Evolutionary conservation across 1,140 invertebrate genomes (phyloP), one percentile per base, ranked within the genome.

Genomic region (Melitaea cinxia): DNA sequence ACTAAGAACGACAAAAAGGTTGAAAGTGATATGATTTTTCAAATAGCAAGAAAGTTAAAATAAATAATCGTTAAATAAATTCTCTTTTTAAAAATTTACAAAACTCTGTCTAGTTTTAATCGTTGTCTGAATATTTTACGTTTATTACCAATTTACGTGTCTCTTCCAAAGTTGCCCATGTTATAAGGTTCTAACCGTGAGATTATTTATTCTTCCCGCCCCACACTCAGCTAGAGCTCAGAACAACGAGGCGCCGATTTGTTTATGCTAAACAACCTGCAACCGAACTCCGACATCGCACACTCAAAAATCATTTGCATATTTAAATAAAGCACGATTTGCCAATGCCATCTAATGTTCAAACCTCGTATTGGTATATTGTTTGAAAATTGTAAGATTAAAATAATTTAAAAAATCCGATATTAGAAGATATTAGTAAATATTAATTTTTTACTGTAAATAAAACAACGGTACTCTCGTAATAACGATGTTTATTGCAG

Each of bases 281-380:
- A 83, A 76, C 77, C 70, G 56, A 79, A 83, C 77, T 80, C 61
- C 62, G 60, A 73, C 70, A 55, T 42, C 70, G 78, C 73, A 77
- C 67, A 81, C 76, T 84, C 77, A 83, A 85, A 83, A 85, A 85
- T 82, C 67, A 86, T 89, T 89, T 83, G 72, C 82, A 85, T 87
- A 87, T 47, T 47, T 47, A 47, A 47, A 47, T 47, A 47, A 47
- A 47, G 19, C 19, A 23, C 42, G 42, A 21, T 21, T 47, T 14
- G 19, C 17, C 42, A 47, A 4, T 19, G 42, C 42, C 42, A 47
- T 23, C 42, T 47, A 47, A 47, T 23, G 21, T 23, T 47, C 42
- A 23, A 45, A 47, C 42, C 42, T n/a, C 14, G 37, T 17, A 42
- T 42, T 42, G 14, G 10, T 17, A 42, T 42, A 17, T n/a, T 14